These are phyloP conservation scores for Sebastes alutus DNA, from an alignment of 2,797 vertebrate genomes.

Conservation along the genomic window DNA sequence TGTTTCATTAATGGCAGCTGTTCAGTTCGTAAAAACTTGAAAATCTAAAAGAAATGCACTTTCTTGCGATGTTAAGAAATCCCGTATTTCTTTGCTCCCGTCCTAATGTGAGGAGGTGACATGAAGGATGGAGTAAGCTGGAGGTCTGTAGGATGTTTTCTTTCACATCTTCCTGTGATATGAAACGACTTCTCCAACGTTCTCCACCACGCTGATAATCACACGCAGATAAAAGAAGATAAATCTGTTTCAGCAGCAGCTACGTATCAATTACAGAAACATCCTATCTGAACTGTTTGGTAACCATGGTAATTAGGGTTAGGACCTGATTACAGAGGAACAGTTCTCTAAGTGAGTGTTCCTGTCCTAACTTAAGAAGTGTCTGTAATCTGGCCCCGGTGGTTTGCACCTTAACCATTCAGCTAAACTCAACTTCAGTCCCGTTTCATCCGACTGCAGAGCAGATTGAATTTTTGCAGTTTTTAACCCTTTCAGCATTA, in stretches of 20 bases:
- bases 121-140: neutral
- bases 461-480: neutral
- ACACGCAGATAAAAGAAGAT: neutral
- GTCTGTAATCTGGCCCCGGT: neutral
- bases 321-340: no score
- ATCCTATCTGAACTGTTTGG: no score
- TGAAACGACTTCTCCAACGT: neutral
- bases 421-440: neutral
- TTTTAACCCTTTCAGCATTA: neutral
- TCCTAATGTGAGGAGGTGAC: neutral
- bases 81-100: neutral
- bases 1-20: neutral
- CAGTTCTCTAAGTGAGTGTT: no score
- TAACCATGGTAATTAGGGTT: no score
- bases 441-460: neutral
- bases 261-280: no score
- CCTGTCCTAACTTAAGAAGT: no score
- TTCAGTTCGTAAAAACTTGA: neutral
- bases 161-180: neutral
- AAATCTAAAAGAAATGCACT: neutral
- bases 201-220: neutral
- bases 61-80: neutral
- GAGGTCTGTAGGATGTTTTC: neutral
- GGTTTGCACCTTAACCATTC: neutral
- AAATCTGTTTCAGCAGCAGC: neutral